Evolutionary conservation across 2,113 vertebrate genomes (phyloP).

Genomic region (Anolis sagrei): DNA sequence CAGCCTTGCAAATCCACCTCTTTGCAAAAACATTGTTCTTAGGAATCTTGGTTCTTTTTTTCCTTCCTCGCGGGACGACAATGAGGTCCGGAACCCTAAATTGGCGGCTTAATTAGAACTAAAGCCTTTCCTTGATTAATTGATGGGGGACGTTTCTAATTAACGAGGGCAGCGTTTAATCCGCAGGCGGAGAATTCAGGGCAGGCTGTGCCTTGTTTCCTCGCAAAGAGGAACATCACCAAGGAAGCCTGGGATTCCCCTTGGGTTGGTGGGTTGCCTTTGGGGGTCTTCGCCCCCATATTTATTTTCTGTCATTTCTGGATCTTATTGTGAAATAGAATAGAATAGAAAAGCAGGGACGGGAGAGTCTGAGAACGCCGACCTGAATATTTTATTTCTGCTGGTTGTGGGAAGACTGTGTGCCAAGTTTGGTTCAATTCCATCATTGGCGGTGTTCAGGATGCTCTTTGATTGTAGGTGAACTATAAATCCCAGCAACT

Average conservation of each 20-base stretch:
- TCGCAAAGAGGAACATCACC: background rate
- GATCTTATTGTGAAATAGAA: background rate
- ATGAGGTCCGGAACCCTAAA: background rate
- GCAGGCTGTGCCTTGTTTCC: background rate
- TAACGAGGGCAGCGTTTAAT: slow-evolving; percentile 5
- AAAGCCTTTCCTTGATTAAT: slow-evolving; percentile 14
- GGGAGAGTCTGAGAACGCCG: background rate
- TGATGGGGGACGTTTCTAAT: slow-evolving; percentile 14
- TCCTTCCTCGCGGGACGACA: background rate
- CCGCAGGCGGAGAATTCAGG: background rate
- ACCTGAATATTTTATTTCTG: background rate
- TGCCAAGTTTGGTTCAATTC: no score
- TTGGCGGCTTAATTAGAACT: slow-evolving; percentile 7
- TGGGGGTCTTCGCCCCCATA: no score
- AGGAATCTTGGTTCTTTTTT: background rate
- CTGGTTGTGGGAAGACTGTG: no score
- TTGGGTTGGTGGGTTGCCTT: background rate
- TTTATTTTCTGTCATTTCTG: no score
- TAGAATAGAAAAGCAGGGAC: no score
- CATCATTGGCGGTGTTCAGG: no score
- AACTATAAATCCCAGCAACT: no score
- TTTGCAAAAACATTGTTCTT: background rate
- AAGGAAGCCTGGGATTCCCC: background rate
- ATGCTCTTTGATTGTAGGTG: no score
- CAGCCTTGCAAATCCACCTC: background rate